Conservation (phyloP, 2,113 vertebrate species). For the Rana temporaria region DNA sequence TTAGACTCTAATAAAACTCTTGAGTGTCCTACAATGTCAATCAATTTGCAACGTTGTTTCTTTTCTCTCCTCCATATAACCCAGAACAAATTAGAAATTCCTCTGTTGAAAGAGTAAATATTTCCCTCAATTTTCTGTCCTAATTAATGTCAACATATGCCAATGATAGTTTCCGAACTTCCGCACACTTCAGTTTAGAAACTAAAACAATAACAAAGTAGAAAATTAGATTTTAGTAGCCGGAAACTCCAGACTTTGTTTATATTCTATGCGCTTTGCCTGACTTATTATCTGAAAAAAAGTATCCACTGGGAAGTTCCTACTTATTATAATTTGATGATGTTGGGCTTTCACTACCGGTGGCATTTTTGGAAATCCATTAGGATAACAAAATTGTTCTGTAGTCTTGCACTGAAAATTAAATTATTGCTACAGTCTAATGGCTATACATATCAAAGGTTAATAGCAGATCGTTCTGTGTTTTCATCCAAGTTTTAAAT, state of each 20-base stretch:
- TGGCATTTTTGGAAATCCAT: background rate
- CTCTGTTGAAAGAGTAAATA: background rate
- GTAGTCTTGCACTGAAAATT: background rate
- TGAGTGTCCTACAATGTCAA: background rate
- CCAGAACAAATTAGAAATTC: background rate
- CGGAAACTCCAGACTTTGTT: background rate
- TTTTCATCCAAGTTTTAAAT: too few relatives aligned
- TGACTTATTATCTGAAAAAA: background rate
- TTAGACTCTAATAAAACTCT: background rate
- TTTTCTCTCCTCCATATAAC: background rate
- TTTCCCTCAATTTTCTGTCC: background rate
- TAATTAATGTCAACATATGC: conserved; percentile 26
- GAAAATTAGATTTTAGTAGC: background rate
- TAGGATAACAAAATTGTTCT: background rate
- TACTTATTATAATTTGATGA: background rate
- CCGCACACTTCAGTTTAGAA: background rate
- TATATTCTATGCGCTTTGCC: background rate
- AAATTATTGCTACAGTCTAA: background rate
- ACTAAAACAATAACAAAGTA: background rate
- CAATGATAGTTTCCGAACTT: background rate
- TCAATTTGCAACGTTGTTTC: background rate
- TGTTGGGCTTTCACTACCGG: background rate
- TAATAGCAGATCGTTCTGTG: too few relatives aligned
- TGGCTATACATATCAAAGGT: background rate
- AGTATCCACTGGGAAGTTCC: background rate